A percentile compares a stretch with the other conserved stretches of the same genome.
Evolutionary conservation across 2,797 vertebrate genomes (phyloP).

Genomic region (Bufotes viridis): DNA sequence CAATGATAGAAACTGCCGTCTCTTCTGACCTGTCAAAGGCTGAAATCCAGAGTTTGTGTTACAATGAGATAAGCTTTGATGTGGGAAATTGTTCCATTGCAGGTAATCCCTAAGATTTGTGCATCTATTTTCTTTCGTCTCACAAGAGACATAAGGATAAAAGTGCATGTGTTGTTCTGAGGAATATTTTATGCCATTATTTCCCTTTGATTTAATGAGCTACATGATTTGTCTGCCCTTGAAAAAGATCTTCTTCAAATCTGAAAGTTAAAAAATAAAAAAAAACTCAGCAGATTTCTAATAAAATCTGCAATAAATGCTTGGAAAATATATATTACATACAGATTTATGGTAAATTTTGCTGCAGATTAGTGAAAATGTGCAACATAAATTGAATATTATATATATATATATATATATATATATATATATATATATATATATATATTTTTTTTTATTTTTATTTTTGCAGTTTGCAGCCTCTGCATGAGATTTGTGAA

Average conservation of each 20-base stretch:
- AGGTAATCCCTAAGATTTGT: constrained; percentile 27
- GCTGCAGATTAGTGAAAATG: no score
- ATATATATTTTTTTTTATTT: no score
- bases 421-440: no score
- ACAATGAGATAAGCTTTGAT: constrained; percentile 29
- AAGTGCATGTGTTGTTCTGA: neutral
- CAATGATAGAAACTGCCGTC: constrained; percentile 5
- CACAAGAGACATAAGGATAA: constrained; percentile 3
- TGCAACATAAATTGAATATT: no score
- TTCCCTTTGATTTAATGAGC: neutral
- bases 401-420: no score
- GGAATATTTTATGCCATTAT: constrained; percentile 23
- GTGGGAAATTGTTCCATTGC: constrained; percentile 12
- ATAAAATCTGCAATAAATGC: no score
- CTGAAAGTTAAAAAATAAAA: neutral
- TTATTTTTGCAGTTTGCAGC: no score
- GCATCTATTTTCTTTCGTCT: neutral
- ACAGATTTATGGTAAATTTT: no score
- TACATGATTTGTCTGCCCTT: constrained; percentile 10
- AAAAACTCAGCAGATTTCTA: no score
- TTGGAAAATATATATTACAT: no score
- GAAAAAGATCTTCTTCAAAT: neutral
- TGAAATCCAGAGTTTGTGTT: neutral
- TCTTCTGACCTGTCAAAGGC: constrained; percentile 6
- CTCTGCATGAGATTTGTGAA: no score